A percentile compares a stretch with the other conserved stretches of the same genome.
Evolutionary conservation across 2,797 vertebrate species (phyloP).

Genomic region (Brotogeris chrysoptera): DNA sequence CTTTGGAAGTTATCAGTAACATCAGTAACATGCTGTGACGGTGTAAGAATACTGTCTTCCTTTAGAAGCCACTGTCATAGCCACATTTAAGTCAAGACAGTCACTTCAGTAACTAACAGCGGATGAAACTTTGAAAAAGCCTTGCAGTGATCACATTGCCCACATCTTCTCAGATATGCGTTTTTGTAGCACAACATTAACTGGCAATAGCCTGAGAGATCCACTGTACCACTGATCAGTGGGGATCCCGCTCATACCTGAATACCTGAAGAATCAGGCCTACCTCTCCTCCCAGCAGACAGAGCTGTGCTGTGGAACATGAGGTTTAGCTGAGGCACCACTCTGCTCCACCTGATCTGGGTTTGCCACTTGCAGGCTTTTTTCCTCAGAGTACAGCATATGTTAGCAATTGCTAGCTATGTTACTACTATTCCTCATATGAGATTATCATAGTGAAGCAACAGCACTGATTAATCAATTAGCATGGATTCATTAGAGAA

Average conservation of each 20-base stretch:
- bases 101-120: background rate
- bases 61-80: background rate
- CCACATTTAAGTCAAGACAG: background rate
- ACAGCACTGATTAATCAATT: conserved; percentile 68
- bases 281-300: background rate
- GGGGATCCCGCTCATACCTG: too few species aligned
- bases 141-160: background rate
- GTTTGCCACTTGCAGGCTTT: background rate
- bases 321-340: fast-evolving
- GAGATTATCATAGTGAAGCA: conserved; percentile 41
- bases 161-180: background rate
- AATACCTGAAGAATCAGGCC: background rate
- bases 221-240: too few species aligned
- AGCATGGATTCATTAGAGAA: conserved; percentile 57
- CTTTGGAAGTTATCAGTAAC: background rate
- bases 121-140: background rate
- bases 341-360: background rate
- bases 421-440: conserved; percentile 16
- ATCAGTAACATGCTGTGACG: background rate
- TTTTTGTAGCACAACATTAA: background rate
- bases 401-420: conserved; percentile 15
- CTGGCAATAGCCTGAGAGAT: fast-evolving
- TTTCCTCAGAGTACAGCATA: background rate
- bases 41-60: background rate
- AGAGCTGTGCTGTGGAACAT: fast-evolving